Conservation (phyloP, 2,113 vertebrate species). For the Hemiscyllium ocellatum region DNA sequence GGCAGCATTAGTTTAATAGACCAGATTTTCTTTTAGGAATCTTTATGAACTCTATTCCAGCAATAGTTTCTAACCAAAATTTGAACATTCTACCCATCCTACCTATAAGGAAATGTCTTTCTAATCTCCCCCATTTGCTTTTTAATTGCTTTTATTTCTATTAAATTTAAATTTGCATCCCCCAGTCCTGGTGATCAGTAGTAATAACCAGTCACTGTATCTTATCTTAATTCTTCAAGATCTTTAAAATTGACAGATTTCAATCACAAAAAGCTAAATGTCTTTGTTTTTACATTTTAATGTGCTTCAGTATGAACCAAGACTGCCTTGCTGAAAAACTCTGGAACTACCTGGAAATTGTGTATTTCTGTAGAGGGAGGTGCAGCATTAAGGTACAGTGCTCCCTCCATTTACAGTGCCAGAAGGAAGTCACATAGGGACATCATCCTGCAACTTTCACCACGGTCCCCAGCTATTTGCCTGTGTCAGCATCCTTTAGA, state of each 20-base stretch:
- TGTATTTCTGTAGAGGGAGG: too few species aligned
- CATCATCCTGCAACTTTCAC: neutral
- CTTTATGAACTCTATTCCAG: neutral
- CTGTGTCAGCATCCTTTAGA: too few species aligned
- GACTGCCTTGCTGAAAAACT: neutral
- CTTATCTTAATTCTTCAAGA: neutral
- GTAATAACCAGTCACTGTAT: neutral
- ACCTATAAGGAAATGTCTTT: neutral
- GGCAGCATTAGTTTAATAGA: neutral
- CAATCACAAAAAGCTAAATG: neutral
- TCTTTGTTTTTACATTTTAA: neutral
- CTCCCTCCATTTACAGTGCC: neutral
- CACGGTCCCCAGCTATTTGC: too few species aligned
- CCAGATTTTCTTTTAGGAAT: neutral
- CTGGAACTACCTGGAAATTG: too few species aligned
- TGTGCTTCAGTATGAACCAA: neutral
- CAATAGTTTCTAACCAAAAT: neutral
- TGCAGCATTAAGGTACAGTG: neutral
- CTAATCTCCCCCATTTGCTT: neutral
- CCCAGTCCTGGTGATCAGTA: neutral
- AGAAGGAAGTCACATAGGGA: neutral
- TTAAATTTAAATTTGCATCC: neutral
- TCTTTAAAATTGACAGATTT: neutral
- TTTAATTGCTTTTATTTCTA: neutral
- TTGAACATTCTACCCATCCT: neutral